Conservation (phyloP, 2,113 vertebrate species). For the Bolborhynchus lineola region DNA sequence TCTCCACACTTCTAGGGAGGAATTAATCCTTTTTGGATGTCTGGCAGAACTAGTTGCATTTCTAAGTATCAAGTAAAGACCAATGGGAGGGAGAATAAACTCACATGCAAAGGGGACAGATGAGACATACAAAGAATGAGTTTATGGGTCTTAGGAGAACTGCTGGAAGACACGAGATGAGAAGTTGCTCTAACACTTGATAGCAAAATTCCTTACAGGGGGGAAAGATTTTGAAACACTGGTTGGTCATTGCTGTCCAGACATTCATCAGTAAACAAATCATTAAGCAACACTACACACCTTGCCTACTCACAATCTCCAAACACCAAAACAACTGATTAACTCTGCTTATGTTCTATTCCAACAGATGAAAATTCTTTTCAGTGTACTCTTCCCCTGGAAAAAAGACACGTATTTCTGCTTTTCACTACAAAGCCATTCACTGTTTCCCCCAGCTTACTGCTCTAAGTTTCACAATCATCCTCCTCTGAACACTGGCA, state of each 20-base stretch:
- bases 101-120: neutral
- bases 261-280: neutral
- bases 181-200: neutral
- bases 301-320: neutral
- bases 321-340: neutral
- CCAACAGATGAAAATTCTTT: neutral
- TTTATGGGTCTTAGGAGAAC: neutral
- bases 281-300: neutral
- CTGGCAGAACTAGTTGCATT: neutral
- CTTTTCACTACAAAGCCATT: slow-evolving; percentile 25
- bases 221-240: neutral
- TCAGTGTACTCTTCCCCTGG: neutral
- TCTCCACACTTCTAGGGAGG: neutral
- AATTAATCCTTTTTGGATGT: neutral
- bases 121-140: neutral
- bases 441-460: slow-evolving; percentile 27
- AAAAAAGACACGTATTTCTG: neutral
- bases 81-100: neutral
- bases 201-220: neutral
- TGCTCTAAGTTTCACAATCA: slow-evolving; percentile 4
- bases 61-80: neutral
- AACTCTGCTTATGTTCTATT: neutral
- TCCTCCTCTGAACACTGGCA: slow-evolving; percentile 20
- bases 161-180: neutral
- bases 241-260: neutral